Percentiles rank a stretch among this genome's conserved stretches.
Evolutionary conservation across 2,113 vertebrate species (phyloP).

Genomic region (Dicerorhinus sumatrensis): DNA sequence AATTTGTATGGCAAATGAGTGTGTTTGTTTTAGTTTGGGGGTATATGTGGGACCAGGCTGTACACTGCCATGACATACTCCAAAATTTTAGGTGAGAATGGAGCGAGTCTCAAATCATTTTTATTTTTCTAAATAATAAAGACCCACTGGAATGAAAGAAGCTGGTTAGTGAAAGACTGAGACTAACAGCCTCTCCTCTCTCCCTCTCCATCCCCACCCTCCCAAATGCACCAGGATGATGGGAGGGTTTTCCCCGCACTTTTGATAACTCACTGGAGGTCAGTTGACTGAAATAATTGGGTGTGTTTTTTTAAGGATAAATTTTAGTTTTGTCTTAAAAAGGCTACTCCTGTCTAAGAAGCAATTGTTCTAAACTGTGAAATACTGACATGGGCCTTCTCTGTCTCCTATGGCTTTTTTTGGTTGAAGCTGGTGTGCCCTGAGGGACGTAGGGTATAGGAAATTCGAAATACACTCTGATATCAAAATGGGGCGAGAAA

Average conservation of each 20-base stretch:
- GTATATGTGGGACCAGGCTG: conserved; percentile 83
- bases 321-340: conserved; percentile 81
- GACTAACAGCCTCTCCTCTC: conserved; percentile 82
- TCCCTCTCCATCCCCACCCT: background rate
- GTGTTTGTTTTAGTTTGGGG: conserved; percentile 89
- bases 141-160: conserved; percentile 89
- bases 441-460: conserved; percentile 63
- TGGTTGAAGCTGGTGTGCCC: conserved; percentile 63
- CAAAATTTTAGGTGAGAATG: conserved; percentile 68
- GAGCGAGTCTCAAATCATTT: conserved; percentile 18
- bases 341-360: conserved; percentile 71
- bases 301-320: conserved; percentile 70
- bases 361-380: conserved; percentile 79
- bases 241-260: conserved; percentile 80
- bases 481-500: conserved; percentile 61
- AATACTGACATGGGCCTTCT: conserved; percentile 80
- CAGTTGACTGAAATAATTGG: conserved; percentile 79
- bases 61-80: conserved; percentile 56
- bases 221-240: conserved; percentile 62
- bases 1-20: conserved; percentile 90
- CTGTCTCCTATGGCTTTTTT: conserved; percentile 60
- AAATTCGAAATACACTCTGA: conserved; percentile 76
- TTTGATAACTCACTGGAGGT: conserved; percentile 81
- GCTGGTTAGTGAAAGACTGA: conserved; percentile 87
- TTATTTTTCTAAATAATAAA: conserved; percentile 79